phyloP scores from a whole-genome alignment of 2,797 vertebrate genomes.

The Darevskia nairensis region DNA sequence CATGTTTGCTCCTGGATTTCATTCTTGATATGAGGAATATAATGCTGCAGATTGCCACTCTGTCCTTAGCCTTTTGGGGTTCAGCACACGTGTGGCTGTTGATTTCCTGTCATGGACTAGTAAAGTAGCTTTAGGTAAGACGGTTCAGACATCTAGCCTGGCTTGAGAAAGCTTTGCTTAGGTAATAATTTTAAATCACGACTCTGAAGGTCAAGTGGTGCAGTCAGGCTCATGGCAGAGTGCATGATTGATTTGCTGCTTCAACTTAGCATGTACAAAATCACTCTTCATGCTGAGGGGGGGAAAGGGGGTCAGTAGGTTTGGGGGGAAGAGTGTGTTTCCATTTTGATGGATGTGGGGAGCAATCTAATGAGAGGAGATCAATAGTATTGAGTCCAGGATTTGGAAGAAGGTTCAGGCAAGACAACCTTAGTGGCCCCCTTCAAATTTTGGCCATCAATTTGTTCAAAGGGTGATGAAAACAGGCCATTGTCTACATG shows the following conservation, averaged over 20 bases:
- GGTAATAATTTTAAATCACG: constrained; percentile 23
- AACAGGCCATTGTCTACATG: too few relatives aligned
- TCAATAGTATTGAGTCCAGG: not conserved
- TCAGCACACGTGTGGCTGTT: not conserved
- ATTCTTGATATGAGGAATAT: not conserved
- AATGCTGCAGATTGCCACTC: not conserved
- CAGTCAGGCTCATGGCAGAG: not conserved
- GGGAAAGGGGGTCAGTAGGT: not conserved
- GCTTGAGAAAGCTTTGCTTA: constrained; percentile 17
- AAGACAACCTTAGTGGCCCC: not conserved
- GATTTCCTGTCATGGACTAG: constrained; percentile 28
- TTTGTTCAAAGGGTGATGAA: too few relatives aligned
- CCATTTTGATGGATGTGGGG: not conserved
- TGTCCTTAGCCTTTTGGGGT: not conserved
- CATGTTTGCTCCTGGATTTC: not conserved
- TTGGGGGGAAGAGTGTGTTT: not conserved
- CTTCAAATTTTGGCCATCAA: not conserved
- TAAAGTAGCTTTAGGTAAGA: not conserved
- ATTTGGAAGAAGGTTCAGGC: not conserved
- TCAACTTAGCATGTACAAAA: constrained; percentile 2
- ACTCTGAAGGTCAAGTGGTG: constrained; percentile 33
- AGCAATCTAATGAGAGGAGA: not conserved
- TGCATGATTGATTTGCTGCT: constrained; percentile 12
- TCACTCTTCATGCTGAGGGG: not conserved
- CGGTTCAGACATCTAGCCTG: constrained; percentile 9